A percentile compares a stretch with the other conserved stretches of the same genome.
These are phyloP conservation scores for Caretta caretta DNA, from an alignment of 2,113 vertebrate species.

Conservation along the genomic window DNA sequence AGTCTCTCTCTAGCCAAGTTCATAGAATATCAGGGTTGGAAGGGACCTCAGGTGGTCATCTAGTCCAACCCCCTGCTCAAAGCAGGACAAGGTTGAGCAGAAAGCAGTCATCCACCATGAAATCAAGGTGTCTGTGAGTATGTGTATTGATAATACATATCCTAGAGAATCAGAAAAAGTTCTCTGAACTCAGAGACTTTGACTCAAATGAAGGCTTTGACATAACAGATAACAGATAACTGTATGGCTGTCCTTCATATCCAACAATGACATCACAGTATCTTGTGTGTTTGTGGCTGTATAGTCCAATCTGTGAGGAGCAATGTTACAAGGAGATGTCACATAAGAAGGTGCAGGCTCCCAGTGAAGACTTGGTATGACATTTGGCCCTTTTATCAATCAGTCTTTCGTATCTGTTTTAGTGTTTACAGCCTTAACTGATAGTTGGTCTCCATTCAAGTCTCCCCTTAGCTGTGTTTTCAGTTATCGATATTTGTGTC, in stretches of 20 bases:
- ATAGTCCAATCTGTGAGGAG: neutral
- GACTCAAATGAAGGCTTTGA: neutral
- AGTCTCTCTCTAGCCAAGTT: constrained; percentile 20
- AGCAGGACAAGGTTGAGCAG: neutral
- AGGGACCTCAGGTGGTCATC: too few species aligned
- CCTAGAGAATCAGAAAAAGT: constrained; percentile 28
- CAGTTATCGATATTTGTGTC: neutral
- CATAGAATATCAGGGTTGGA: neutral
- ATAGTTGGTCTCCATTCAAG: neutral
- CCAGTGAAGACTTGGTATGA: neutral
- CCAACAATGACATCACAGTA: neutral
- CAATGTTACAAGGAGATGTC: neutral
- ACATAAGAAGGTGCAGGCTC: neutral
- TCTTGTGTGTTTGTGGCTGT: neutral
- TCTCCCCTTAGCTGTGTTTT: neutral
- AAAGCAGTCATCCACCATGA: neutral
- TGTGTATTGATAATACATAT: constrained; percentile 4
- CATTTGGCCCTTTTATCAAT: neutral
- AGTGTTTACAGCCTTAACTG: neutral
- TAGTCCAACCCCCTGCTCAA: too few species aligned
- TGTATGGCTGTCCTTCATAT: neutral
- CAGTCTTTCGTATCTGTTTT: neutral
- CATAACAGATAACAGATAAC: constrained; percentile 10
- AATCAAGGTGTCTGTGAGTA: neutral
- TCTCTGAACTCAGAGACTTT: neutral